Percentiles rank a stretch among this genome's conserved stretches.
Evolutionary conservation across 2,113 vertebrate species (phyloP).

Genomic region (Chionomys nivalis): DNA sequence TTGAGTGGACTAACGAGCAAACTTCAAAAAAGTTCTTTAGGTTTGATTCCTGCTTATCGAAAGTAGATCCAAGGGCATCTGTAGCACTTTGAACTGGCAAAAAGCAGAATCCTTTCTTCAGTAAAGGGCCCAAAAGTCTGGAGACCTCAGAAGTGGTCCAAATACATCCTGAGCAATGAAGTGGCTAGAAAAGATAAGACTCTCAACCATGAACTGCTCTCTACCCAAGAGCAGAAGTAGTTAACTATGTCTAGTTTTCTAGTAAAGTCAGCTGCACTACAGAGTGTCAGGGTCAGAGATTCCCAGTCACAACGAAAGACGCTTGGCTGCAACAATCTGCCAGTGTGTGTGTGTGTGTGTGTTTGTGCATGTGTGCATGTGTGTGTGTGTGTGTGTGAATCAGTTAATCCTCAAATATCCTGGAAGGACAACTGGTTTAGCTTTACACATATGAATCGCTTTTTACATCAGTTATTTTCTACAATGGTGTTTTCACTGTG

Average conservation of each 20-base stretch:
- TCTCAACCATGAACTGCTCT: background rate
- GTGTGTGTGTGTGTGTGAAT: background rate
- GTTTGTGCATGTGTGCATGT: background rate
- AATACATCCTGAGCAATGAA: background rate
- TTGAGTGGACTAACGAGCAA: slow-evolving; percentile 59
- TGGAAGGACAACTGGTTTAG: background rate
- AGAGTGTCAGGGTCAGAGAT: background rate
- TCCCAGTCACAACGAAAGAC: background rate
- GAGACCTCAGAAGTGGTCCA: slow-evolving; percentile 25
- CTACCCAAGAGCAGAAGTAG: background rate
- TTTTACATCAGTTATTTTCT: background rate
- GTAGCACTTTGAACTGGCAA: slow-evolving; percentile 51
- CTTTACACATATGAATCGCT: background rate
- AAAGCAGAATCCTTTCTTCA: background rate
- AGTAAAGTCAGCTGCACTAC: background rate
- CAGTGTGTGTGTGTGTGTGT: background rate
- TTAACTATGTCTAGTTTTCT: background rate
- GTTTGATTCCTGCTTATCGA: slow-evolving; percentile 58
- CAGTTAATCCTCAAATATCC: background rate
- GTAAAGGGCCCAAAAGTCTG: slow-evolving; percentile 23
- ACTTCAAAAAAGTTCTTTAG: slow-evolving; percentile 69
- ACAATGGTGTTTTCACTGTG: background rate
- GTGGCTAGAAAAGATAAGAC: background rate
- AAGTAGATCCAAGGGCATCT: slow-evolving; percentile 64
- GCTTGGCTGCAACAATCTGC: rapidly evolving